phyloP scores from a whole-genome alignment of 2,888 invertebrate genomes.

The Drosophila acutilabella region DNA sequence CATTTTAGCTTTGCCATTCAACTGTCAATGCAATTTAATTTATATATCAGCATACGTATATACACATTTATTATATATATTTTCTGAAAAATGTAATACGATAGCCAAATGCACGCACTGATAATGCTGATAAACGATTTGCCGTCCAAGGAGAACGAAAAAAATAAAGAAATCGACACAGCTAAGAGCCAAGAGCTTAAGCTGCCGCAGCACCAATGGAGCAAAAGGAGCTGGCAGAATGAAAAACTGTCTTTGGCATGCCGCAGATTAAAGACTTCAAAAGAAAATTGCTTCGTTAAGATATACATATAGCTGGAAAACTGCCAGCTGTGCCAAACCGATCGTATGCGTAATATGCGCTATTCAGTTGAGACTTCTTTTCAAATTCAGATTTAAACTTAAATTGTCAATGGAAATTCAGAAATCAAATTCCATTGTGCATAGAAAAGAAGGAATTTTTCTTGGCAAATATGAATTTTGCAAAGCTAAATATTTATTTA shows the following conservation, averaged over 20 bases:
- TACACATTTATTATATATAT: conserved; percentile 6
- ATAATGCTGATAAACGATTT: conserved; percentile 62
- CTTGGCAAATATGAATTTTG: not conserved
- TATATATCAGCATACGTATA: conserved; percentile 39
- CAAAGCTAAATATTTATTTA: not conserved
- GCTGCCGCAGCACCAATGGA: conserved; percentile 22
- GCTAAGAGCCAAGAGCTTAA: conserved; percentile 25
- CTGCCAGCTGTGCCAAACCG: not conserved
- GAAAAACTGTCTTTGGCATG: conserved; percentile 21
- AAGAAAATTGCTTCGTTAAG: not conserved
- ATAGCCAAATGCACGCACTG: conserved; percentile 51
- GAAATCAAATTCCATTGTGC: not conserved
- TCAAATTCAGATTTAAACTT: not conserved
- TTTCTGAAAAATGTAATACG: conserved; percentile 25
- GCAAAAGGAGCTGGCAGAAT: conserved; percentile 1
- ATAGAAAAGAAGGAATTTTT: no score
- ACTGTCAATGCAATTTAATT: conserved; percentile 72
- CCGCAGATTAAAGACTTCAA: conserved; percentile 26
- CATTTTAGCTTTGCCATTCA: conserved; percentile 73
- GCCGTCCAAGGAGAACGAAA: conserved; percentile 12
- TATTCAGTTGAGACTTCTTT: not conserved
- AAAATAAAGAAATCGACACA: conserved; percentile 33
- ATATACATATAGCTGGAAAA: not conserved
- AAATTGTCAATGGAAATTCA: not conserved
- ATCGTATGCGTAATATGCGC: not conserved